Percentiles rank a stretch among this genome's conserved stretches.
These are phyloP conservation scores for Priocnemis perturbator DNA, from an alignment of 2,888 invertebrate genomes.

Conservation along the genomic window DNA sequence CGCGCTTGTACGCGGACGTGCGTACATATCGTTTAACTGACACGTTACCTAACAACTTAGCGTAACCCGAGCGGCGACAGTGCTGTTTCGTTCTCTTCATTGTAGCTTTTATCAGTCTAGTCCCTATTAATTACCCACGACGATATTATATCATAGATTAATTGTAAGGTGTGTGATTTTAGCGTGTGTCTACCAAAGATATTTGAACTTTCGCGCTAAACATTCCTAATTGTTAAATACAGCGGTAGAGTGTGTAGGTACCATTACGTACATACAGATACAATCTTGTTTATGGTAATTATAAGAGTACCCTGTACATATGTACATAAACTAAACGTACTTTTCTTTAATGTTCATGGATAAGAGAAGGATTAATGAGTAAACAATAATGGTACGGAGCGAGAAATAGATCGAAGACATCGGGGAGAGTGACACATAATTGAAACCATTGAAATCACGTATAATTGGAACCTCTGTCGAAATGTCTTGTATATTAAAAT, in stretches of 20 bases:
- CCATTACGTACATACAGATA: slow-evolving; percentile 32
- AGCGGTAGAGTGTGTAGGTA: slow-evolving; percentile 35
- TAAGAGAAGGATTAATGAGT: slow-evolving; percentile 28
- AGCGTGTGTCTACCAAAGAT: slow-evolving; percentile 54
- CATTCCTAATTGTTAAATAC: slow-evolving; percentile 65
- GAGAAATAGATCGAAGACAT: slow-evolving; percentile 24
- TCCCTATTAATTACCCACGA: slow-evolving; percentile 62
- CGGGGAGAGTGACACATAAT: neutral
- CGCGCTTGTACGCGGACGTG: neutral
- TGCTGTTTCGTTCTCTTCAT: slow-evolving; percentile 32
- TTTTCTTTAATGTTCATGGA: slow-evolving; percentile 54
- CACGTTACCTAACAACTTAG: neutral
- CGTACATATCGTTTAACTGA: slow-evolving; percentile 6
- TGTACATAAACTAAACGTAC: slow-evolving; percentile 62
- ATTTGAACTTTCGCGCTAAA: slow-evolving; percentile 49
- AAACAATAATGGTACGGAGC: slow-evolving; percentile 24
- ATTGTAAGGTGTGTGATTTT: slow-evolving; percentile 51
- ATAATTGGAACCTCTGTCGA: slow-evolving; percentile 22
- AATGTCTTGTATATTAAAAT: slow-evolving; percentile 29
- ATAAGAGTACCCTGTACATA: slow-evolving; percentile 63
- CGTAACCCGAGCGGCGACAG: slow-evolving; percentile 4
- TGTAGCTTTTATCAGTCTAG: slow-evolving; percentile 65
- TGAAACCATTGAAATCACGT: slow-evolving; percentile 13
- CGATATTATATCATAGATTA: slow-evolving; percentile 52
- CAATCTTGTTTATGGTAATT: slow-evolving; percentile 38